These are phyloP conservation scores for Hoplias malabaricus DNA, from an alignment of 2,113 vertebrate species.

Conservation along the genomic window DNA sequence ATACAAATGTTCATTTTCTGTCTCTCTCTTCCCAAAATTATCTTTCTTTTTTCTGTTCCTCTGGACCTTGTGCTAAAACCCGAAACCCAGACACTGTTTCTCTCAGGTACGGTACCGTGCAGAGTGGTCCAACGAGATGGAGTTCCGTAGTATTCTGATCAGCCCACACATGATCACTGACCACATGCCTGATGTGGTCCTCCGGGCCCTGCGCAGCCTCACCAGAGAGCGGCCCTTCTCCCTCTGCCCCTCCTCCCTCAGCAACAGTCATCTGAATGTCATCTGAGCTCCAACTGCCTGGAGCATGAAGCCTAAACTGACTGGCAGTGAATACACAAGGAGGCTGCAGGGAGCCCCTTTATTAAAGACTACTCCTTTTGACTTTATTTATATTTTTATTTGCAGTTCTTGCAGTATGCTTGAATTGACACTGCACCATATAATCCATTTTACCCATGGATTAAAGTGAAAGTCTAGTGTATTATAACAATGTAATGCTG, in stretches of 20 bases:
- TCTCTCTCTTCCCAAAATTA: background rate
- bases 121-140: conserved; percentile 79
- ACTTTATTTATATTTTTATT: conserved; percentile 38
- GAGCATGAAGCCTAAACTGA: background rate
- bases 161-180: conserved; percentile 91
- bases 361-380: conserved; percentile 1
- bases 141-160: conserved; percentile 88
- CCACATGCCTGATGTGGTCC: conserved; percentile 90
- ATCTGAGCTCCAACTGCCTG: conserved; percentile 57
- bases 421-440: background rate
- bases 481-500: conserved; percentile 11
- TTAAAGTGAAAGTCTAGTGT: background rate
- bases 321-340: conserved; percentile 2
- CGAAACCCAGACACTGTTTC: conserved; percentile 78
- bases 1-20: background rate
- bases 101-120: conserved; percentile 79
- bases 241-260: conserved; percentile 74
- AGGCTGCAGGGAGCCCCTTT: background rate
- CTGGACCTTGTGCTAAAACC: background rate
- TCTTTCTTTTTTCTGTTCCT: background rate
- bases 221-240: conserved; percentile 68
- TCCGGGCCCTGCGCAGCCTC: conserved; percentile 79
- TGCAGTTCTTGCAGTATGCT: background rate
- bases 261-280: conserved; percentile 63
- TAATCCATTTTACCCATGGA: background rate